Evolutionary conservation across 1,140 invertebrate genomes (phyloP).

Genomic region (Caerostris extrusa): DNA sequence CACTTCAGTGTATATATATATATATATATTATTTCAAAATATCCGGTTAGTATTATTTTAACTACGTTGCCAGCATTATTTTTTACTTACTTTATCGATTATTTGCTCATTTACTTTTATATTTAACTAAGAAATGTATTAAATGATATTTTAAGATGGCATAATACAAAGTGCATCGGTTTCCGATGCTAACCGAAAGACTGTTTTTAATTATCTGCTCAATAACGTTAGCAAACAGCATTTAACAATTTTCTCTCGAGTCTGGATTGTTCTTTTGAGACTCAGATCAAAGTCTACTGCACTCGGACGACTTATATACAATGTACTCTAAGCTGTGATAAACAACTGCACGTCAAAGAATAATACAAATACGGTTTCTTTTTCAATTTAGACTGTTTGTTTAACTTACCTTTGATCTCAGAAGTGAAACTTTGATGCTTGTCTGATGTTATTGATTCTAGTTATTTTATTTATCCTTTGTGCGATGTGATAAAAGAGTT

Average conservation of each 20-base stretch:
- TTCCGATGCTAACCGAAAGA: background rate
- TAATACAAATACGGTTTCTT: background rate
- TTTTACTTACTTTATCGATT: too few relatives aligned
- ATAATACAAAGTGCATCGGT: background rate
- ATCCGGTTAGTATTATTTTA: too few relatives aligned
- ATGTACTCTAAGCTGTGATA: background rate
- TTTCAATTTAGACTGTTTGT: slow-evolving; percentile 58
- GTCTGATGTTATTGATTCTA: slow-evolving; percentile 39
- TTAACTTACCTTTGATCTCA: slow-evolving; percentile 53
- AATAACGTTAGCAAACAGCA: background rate
- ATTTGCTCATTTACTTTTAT: too few relatives aligned
- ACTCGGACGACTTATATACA: background rate
- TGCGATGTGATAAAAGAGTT: background rate
- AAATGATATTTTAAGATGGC: too few relatives aligned
- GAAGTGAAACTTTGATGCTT: slow-evolving; percentile 17
- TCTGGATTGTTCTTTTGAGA: background rate
- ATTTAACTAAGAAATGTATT: too few relatives aligned
- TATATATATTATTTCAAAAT: too few relatives aligned
- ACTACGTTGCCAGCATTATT: too few relatives aligned
- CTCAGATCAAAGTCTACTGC: background rate
- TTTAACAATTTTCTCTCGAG: background rate
- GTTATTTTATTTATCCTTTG: background rate
- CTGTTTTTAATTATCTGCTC: background rate
- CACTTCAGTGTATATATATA: too few relatives aligned
- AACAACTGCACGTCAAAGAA: slow-evolving; percentile 18